A percentile compares a stretch with the other conserved stretches of the same genome.
These are phyloP conservation scores for Mythimna ferrago DNA, from an alignment of 2,888 invertebrate species.

Conservation along the genomic window DNA sequence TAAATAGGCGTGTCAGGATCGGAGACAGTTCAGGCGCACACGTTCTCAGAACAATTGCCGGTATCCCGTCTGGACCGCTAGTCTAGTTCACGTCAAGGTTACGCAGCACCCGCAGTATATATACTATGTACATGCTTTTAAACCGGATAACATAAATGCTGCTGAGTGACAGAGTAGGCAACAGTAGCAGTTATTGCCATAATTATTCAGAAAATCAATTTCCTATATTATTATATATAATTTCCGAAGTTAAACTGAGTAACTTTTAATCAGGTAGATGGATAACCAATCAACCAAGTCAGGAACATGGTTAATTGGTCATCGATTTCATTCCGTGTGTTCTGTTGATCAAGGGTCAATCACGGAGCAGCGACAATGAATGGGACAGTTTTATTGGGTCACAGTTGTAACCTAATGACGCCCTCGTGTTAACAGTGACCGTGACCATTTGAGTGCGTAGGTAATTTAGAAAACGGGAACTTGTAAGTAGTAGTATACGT, in stretches of 20 bases:
- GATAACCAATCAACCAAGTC: too few relatives aligned
- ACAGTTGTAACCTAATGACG: not conserved
- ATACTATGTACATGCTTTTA: not conserved
- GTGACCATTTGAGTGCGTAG: not conserved
- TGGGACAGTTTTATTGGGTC: slow-evolving; percentile 5
- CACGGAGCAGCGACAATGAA: not conserved
- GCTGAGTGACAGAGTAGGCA: not conserved
- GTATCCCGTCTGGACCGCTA: too few relatives aligned
- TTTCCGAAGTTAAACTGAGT: not conserved
- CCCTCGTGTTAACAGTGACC: slow-evolving; percentile 2
- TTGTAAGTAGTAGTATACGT: not conserved
- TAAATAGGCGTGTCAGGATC: too few relatives aligned
- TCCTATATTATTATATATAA: too few relatives aligned
- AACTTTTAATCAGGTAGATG: not conserved
- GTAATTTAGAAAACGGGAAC: not conserved
- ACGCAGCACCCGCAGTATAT: too few relatives aligned
- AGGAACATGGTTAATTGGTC: too few relatives aligned
- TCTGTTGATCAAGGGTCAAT: slow-evolving; percentile 5
- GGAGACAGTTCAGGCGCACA: too few relatives aligned
- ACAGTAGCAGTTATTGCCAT: too few relatives aligned
- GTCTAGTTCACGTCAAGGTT: too few relatives aligned
- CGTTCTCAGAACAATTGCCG: too few relatives aligned
- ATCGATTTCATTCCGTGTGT: not conserved
- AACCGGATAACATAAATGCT: not conserved
- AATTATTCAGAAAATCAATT: too few relatives aligned